Base-by-base conservation (phyloP, 30 jellyfish, hydroid and myxozoan genomes). In the Aurelia aurita region DNA sequence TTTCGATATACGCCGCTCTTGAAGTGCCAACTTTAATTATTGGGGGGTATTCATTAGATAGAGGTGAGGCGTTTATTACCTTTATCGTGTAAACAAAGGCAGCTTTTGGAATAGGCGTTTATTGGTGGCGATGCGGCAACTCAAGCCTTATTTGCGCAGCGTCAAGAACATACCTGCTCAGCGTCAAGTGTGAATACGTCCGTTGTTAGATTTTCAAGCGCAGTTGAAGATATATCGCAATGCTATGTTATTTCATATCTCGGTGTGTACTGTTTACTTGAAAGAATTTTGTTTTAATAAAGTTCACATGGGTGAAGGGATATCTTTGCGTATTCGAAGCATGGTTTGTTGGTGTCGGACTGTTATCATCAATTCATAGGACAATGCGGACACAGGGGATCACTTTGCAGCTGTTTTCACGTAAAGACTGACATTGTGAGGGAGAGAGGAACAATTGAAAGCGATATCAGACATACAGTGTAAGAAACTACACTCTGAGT, bases 291-390 rank as follows among this genome's bases (percentile, higher is more conserved):
- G 84, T 72, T 72, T 72, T 21, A 43, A 25, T 39, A 69, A 39
- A 34, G 12, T 69, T 69, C 80, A 69, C 80, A 69, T 62, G 81
- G 81, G 28, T 54, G 54, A 51, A 1, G 54, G 84, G 84, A 47
- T 7, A 72, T 51, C 71, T 47, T 72, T 72, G 32, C 70, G 84
- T 53, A 10, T 21, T 16, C 44, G 55, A 20, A 19, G 66, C 66
- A 72, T 51, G 72, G 28, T 63, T 49, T 49, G 71, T 49, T 23
- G 28, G 9, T 14, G 72, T 51, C 84, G 10, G 84, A 72, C 84
- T 72, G 84, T 72, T 72, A 12, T 25, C 11, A 14, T 39, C 70
- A 72, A 72, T 51, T 23, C 45, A 22, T 27, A 51, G 1, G 28
- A 72, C 67, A 46, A 34, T 15, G 34, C 0, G 84, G 14, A 28